Evolutionary conservation across 2,113 vertebrate genomes (phyloP), one percentile per base, ranked within the genome.

Genomic region (Nyctibius bracteatus): DNA sequence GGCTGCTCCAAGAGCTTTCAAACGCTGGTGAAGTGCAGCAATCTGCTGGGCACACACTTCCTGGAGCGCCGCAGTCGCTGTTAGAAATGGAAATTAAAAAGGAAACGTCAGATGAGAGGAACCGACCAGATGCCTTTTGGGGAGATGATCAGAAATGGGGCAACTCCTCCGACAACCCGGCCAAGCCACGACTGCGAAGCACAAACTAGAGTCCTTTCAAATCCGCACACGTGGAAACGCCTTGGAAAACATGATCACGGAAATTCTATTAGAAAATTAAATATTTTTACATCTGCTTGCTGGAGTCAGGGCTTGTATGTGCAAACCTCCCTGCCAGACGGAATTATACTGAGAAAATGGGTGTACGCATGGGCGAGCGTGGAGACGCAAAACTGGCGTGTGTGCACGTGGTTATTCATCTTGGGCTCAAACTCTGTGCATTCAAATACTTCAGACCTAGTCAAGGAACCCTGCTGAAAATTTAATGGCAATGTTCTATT

Each of bases 161-260:
- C 20, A 46, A 30, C 25, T n/a, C 43, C n/a, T 37, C 24, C 3
- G 5, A 35, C 63, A 22, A 27, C 65, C 16, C 5, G n/a, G 22
- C 23, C 44, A 49, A 71, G 20, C 5, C 25, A 21, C 3, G 1
- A 8, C 14, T 3, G 8, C 8, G 2, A n/a, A 28, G 49, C 16
- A 2, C 6, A 25, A 39, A 81, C 10, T 28, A 35, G 15, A 33
- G 30, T 4, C 46, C 43, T 87, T 25, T 51, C 31, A 58, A 35
- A 51, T 6, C 57, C 14, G 17, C 58, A 14, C 43, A 11, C 1
- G 0, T 28, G 59, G 57, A 35, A 72, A 49, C 0, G 0, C 31
- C 49, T 22, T 6, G 27, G 43, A 9, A 74, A 58, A 66, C 41
- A 43, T 2, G 6, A 46, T 27, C 54, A 54, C 27, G 25, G n/a